Evolutionary conservation across 2,113 vertebrate species (phyloP).

Genomic region (Percopsis transmontana): DNA sequence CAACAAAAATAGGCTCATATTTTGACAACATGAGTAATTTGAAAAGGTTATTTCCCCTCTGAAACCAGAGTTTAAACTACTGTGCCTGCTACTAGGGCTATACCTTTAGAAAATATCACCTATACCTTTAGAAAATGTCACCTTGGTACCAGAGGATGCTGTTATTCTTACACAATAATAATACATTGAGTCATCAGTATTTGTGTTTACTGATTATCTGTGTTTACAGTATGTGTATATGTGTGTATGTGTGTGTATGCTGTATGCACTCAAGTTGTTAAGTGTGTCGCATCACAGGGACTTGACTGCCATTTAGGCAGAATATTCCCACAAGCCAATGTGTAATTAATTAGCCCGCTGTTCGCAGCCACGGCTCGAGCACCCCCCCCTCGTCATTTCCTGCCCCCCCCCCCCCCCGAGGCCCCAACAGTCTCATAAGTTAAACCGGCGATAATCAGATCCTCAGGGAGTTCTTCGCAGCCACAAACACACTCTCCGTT

Average conservation of each 20-base stretch:
- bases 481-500: background rate
- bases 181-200: background rate
- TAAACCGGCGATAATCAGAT: constrained; percentile 74
- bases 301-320: constrained; percentile 75
- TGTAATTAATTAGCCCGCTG: constrained; percentile 87
- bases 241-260: constrained; percentile 16
- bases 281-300: constrained; percentile 71
- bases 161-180: background rate
- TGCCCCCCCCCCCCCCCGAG: constrained; percentile 10
- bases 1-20: background rate
- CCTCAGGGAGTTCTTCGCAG: constrained; percentile 69
- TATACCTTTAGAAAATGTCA: too few relatives aligned
- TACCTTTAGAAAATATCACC: too few relatives aligned
- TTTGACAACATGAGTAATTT: too few relatives aligned
- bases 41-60: too few relatives aligned
- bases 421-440: constrained; percentile 41
- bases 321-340: constrained; percentile 83
- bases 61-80: too few relatives aligned
- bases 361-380: constrained; percentile 61
- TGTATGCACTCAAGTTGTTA: constrained; percentile 48
- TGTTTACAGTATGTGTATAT: background rate
- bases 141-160: background rate
- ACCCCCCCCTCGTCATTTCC: constrained; percentile 37
- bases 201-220: background rate
- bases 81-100: too few relatives aligned